These are phyloP conservation scores for Talpa occidentalis DNA, from an alignment of 2,113 vertebrate species.

Conservation along the genomic window DNA sequence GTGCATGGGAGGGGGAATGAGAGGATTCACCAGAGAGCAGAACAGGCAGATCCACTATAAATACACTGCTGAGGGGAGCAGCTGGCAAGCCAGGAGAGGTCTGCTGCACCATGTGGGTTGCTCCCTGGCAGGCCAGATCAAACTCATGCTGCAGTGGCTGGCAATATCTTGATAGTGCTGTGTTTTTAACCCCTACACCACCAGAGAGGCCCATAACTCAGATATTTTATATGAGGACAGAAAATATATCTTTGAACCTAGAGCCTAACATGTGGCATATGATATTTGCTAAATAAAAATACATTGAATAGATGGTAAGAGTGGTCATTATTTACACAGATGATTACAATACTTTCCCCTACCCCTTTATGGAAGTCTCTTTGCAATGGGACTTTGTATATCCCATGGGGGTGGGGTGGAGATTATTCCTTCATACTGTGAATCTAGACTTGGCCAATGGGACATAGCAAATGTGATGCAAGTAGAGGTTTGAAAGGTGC, in stretches of 20 bases:
- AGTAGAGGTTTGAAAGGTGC: slow-evolving; percentile 21
- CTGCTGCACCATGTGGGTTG: too few relatives aligned
- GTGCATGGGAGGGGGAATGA: too few relatives aligned
- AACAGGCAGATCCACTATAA: too few relatives aligned
- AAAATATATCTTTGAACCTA: slow-evolving; percentile 23
- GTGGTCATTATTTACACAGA: neutral
- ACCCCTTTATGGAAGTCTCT: neutral
- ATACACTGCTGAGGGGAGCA: too few relatives aligned
- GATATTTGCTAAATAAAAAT: slow-evolving; percentile 15
- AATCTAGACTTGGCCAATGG: neutral
- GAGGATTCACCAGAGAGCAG: too few relatives aligned
- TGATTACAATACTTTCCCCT: neutral
- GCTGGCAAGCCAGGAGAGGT: too few relatives aligned
- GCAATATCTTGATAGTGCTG: too few relatives aligned
- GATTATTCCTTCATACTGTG: neutral
- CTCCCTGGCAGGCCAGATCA: too few relatives aligned
- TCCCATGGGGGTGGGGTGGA: neutral
- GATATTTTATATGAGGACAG: neutral
- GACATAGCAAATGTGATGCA: neutral
- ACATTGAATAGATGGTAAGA: neutral
- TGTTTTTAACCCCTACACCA: too few relatives aligned
- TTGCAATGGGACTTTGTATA: neutral
- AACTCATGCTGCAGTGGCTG: too few relatives aligned
- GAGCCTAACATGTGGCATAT: neutral
- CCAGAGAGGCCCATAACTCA: neutral